Conservation (phyloP, 2,113 vertebrate genomes). For the Mormyrus lacerda region DNA sequence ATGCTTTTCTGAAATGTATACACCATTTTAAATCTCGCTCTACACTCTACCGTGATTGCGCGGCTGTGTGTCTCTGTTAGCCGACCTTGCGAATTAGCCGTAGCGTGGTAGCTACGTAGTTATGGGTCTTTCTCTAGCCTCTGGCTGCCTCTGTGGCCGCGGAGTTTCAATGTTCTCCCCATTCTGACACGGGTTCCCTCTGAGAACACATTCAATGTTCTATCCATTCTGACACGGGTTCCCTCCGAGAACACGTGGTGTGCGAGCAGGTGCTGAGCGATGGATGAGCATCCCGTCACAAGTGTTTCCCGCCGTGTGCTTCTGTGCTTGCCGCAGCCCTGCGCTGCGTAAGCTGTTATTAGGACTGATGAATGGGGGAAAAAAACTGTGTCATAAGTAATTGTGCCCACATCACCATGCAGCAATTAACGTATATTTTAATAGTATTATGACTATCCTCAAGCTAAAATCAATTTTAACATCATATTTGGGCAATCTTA, state of each 20-base stretch:
- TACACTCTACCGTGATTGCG: not conserved
- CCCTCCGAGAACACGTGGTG: not conserved
- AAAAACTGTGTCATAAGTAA: not conserved
- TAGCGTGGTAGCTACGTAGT: not conserved
- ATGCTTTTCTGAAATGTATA: not conserved
- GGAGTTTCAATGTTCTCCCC: not conserved
- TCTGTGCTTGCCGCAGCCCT: not conserved
- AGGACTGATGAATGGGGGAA: not conserved
- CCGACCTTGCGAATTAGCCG: not conserved
- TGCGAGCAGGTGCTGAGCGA: not conserved
- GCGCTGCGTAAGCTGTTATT: not conserved
- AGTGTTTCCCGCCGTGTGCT: not conserved
- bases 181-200: not conserved
- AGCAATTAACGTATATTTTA: not conserved
- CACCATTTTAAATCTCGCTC: not conserved
- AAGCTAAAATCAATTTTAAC: not conserved
- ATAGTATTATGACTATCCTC: not conserved
- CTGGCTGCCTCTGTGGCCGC: not conserved
- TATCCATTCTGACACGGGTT: not conserved
- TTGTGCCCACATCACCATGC: not conserved
- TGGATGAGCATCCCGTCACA: not conserved
- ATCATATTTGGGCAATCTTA: not conserved
- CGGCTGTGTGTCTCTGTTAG: not conserved
- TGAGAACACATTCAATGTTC: not conserved
- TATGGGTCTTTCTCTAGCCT: not conserved